Base-by-base conservation (phyloP, 2,888 invertebrate species). In the Biston betularia region DNA sequence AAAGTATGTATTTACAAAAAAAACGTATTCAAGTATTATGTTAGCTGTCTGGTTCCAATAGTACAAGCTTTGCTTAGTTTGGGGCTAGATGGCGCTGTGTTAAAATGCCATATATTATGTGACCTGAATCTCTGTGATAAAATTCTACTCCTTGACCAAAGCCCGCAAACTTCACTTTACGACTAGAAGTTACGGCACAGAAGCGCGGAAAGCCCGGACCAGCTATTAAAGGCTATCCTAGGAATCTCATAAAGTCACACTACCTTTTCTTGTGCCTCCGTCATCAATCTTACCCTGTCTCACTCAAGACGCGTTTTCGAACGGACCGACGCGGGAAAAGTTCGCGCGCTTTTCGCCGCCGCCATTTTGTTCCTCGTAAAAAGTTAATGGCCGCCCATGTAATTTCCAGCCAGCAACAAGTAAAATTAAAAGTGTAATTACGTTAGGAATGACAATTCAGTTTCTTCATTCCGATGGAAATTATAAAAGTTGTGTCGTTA, bases 281-380 rank as follows among this genome's bases (percentile, higher is more conserved):
- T 62, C 63, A 68, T 73, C 73, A 75, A 76, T 78, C 76, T 77
- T 86, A 84, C 75, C 58, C 10, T 67, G 15, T 72, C 57, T 35
- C 55, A 8, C 48, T 68, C 76, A 87, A 79, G 80, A 77, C 72
- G 54, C 70, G 81, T 78, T 82, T 80, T 86, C 58, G 75, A 56
- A 69, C 68, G 65, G 69, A 62, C 33, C 33, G 50, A 66, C 72
- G 55, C 40, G 68, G 61, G 62, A 68, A 77, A 79, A 75, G 72
- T 80, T 79, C 75, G 79, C 74, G 68, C 79, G 77, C 81, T 83
- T 84, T 85, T 80, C 81, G 14, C 77, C 77, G 79, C 79, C 84
- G 88, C 89, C 89, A 91, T 92, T 92, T 90, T 86, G 89, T 88
- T 85, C 81, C 79, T 86, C 92, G 89, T 92, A 91, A 92, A 92